These are phyloP conservation scores for Pantherophis vulpinus DNA, from an alignment of 2,797 vertebrate genomes.

Conservation along the genomic window DNA sequence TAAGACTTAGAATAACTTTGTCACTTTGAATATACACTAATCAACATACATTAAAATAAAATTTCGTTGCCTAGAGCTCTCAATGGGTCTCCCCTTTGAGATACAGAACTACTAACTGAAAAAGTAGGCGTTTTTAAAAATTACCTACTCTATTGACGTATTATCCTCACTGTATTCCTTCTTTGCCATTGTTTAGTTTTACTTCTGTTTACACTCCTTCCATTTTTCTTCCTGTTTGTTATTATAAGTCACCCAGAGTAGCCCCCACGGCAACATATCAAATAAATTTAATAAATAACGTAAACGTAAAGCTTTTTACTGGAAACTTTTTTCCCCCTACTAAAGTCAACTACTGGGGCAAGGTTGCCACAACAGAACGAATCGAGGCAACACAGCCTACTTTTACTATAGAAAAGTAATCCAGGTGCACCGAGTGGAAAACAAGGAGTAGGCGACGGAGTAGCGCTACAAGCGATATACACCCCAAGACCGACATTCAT, in stretches of 20 bases:
- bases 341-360: not conserved
- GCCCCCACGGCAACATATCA: not conserved
- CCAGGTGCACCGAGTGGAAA: not conserved
- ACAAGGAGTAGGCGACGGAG: not conserved
- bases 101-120: not conserved
- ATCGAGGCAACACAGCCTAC: not conserved
- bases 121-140: not conserved
- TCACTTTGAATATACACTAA: too few relatives aligned
- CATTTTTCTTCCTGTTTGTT: not conserved
- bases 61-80: too few relatives aligned
- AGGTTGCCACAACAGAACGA: not conserved
- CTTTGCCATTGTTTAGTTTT: not conserved
- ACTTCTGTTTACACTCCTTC: not conserved
- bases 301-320: not conserved
- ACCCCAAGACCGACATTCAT: not conserved
- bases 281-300: not conserved
- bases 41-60: too few relatives aligned
- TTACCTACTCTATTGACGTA: not conserved
- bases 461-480: too few relatives aligned
- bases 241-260: not conserved
- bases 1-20: not conserved
- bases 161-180: not conserved
- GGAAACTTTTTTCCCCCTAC: accelerated
- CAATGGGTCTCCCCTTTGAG: too few relatives aligned
- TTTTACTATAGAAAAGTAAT: not conserved